Evolutionary conservation across 2,888 invertebrate genomes (phyloP), one percentile per base, ranked within the genome.

Genomic region (Cephonodes hylas): DNA sequence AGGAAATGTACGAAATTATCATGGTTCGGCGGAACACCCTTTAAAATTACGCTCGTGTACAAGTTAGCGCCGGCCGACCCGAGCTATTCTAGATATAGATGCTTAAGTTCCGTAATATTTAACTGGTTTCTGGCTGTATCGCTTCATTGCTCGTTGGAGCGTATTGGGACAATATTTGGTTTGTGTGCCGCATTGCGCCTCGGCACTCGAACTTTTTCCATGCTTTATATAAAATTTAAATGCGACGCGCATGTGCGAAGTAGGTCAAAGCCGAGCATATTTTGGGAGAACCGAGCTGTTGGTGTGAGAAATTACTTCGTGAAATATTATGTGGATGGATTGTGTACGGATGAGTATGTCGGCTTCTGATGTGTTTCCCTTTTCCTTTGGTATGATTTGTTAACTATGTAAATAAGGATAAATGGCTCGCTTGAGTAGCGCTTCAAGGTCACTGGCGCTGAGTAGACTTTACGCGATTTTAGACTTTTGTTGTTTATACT

Each of bases 111-210:
- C 22, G 23, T 64, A 38, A 45, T 42, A 59, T 34, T 62, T 60
- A 27, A n/a, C 23, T 15, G 34, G 15, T 46, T 38, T 62, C 66
- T 66, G 69, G 67, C 67, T 72, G 69, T 70, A 73, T 75, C 70
- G 70, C 63, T 69, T 61, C 58, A 23, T 63, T 62, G 66, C 61
- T 65, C 68, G 71, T 63, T 63, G 62, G 60, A 58, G 42, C 58
- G 66, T 73, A 69, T 74, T 77, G 79, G 78, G 75, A 77, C 79
- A 77, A 75, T 78, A 79, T 80, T 80, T 76, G 76, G 68, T 44
- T 63, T 66, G 34, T 66, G 67, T 79, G 70, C 75, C 79, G 80
- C 80, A 80, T 65, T 80, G 80, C 80, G 80, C 80, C 71, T 68
- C 62, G 63, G 63, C 18, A 53, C 44, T 13, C 62, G 71, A 80